Base-by-base conservation (phyloP, 2,888 invertebrate genomes). In the Xestia c-nigrum region DNA sequence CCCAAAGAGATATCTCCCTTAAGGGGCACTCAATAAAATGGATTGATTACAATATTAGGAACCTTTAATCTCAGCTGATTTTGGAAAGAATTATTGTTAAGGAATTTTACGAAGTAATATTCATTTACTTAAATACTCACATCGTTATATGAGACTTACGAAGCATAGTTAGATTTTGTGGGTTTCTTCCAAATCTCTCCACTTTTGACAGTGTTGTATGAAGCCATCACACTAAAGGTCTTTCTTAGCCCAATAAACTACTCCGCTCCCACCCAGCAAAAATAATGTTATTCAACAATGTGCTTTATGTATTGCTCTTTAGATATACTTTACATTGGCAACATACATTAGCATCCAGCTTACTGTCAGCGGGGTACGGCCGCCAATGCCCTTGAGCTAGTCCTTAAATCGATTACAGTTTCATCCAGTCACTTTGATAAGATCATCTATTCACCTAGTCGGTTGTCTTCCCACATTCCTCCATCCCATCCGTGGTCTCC, bases 1-100 rank as follows among this genome's bases (percentile, higher is more conserved):
- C 21, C 7, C 40, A 19, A 31, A 31, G 10, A n/a, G 10, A 40
- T 57, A 12, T 57, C 0, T n/a, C 3, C 47, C 47, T 14, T 40
- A 47, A 47, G 75, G 55, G 14, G 46, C 12, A 31, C 65, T 75
- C 47, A 38, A 24, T 38, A 65, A 65, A 76, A 40, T 65, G 75
- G 57, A 76, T 75, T 43, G 65, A 75, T 75, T 47, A 75, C 64
- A 65, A 57, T 64, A 65, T 65, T 6, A 24, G 5, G 21, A 65
- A 65, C 21, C 7, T 16, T 55, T 16, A 21, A 40, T 64, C 14
- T 38, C 7, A 16, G 21, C 12, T 74, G 16, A 0, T 12, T 52
- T 40, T 16, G 14, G 0, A 61, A 21, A 24, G 1, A 55, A 31
- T 12, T 4, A n/a, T 67, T 72, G 24, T 6, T 24, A 21, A n/a